These are phyloP conservation scores for Heliocidaris tuberculata DNA, from an alignment of 35 echinoderm and acorn worm genomes.

Conservation along the genomic window DNA sequence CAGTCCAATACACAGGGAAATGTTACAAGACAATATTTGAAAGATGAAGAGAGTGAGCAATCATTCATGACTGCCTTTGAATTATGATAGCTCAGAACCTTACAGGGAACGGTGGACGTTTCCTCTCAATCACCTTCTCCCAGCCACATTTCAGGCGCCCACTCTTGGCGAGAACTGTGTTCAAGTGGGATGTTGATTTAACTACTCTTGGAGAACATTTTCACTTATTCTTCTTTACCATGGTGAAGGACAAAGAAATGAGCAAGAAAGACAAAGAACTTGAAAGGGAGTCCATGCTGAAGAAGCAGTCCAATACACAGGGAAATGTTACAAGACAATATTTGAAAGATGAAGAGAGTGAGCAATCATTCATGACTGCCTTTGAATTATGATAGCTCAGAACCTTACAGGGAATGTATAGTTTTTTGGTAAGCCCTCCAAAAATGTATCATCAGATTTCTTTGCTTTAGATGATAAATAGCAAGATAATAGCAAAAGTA, in stretches of 20 bases:
- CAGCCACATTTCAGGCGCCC: slow-evolving; percentile 38
- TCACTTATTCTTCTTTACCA: slow-evolving; percentile 52
- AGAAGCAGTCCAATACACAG: not conserved
- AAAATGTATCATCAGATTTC: too few species aligned
- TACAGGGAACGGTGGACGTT: slow-evolving; percentile 8
- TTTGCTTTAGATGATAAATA: too few species aligned
- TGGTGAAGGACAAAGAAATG: slow-evolving; percentile 43
- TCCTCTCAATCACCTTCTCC: slow-evolving; percentile 46
- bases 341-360: not conserved
- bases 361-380: not conserved
- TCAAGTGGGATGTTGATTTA: slow-evolving; percentile 43
- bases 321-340: not conserved
- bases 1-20: not conserved
- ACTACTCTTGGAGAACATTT: slow-evolving; percentile 44
- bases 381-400: not conserved
- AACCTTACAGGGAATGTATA: too few species aligned
- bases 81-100: not conserved
- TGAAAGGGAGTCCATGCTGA: not conserved
- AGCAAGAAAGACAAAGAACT: slow-evolving; percentile 30
- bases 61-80: not conserved
- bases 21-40: not conserved
- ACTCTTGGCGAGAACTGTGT: slow-evolving; percentile 18
- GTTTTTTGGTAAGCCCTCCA: too few species aligned
- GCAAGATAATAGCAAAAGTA: too few species aligned
- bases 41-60: not conserved